These are phyloP conservation scores for Metaphire vulgaris DNA, from an alignment of 1,140 invertebrate genomes.

Conservation along the genomic window DNA sequence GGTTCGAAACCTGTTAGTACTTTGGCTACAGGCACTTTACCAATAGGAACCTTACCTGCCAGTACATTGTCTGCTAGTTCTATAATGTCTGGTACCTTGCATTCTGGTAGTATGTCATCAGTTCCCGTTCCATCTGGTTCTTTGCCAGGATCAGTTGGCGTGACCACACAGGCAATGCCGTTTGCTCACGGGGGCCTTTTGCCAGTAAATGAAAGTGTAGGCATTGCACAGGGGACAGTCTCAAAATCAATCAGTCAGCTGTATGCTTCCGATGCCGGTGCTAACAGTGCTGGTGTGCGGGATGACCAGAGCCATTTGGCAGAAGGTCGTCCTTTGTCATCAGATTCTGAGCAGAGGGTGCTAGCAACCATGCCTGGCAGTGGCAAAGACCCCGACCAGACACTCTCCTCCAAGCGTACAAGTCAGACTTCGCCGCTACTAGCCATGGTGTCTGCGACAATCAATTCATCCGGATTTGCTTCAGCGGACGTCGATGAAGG, in stretches of 20 bases:
- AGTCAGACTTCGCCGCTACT: slow-evolving; percentile 8
- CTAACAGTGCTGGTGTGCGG: neutral
- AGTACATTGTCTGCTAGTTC: neutral
- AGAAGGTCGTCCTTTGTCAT: too few species aligned
- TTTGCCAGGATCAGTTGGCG: neutral
- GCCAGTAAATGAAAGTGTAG: neutral
- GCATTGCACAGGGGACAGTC: neutral
- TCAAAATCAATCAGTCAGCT: neutral
- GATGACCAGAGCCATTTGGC: neutral
- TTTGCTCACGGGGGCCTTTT: neutral
- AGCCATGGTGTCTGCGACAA: slow-evolving; percentile 19
- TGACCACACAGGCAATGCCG: neutral
- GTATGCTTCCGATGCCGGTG: neutral
- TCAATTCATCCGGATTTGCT: slow-evolving; percentile 14
- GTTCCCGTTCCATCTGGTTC: neutral
- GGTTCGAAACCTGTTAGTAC: neutral
- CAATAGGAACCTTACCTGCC: neutral
- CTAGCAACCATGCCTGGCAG: too few species aligned
- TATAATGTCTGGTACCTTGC: neutral
- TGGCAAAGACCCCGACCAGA: too few species aligned
- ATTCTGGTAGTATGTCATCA: neutral
- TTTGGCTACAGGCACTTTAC: neutral
- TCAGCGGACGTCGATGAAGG: slow-evolving; percentile 3
- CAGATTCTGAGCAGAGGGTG: too few species aligned
- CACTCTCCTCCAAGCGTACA: neutral